A percentile compares a stretch with the other conserved stretches of the same genome.
Conservation (phyloP, 37 sponge, comb jelly and placozoan species). For the Beroe forskalii region DNA sequence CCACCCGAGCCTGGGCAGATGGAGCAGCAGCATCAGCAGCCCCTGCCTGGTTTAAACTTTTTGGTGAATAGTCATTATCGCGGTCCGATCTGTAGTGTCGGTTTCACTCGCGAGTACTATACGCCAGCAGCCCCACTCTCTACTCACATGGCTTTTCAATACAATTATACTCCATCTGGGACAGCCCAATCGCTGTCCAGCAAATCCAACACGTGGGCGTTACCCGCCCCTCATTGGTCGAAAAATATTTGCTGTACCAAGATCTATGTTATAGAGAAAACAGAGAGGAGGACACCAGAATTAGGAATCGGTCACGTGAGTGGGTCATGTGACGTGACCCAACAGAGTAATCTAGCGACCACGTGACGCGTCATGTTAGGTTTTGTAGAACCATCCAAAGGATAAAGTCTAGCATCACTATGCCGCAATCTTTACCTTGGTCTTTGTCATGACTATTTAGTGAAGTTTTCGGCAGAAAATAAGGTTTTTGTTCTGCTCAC, state of each 20-base stretch:
- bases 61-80: slow-evolving; percentile 61
- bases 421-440: too few species aligned
- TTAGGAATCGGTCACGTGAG: background rate
- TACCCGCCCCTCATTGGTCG: too few species aligned
- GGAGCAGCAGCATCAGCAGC: too few species aligned
- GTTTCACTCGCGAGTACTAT: slow-evolving; percentile 26
- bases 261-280: slow-evolving; percentile 39
- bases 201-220: background rate
- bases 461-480: too few species aligned
- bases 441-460: too few species aligned
- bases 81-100: slow-evolving; percentile 23
- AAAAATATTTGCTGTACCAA: too few species aligned
- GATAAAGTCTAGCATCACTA: background rate
- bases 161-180: slow-evolving; percentile 8
- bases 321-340: background rate
- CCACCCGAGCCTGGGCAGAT: too few species aligned
- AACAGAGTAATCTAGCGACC: background rate
- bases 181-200: too few species aligned
- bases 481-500: too few species aligned
- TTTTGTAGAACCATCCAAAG: slow-evolving; percentile 15
- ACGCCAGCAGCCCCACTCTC: slow-evolving; percentile 29
- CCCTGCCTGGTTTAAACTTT: slow-evolving; percentile 38
- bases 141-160: slow-evolving; percentile 35
- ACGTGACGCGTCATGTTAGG: background rate
- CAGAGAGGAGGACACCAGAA: slow-evolving; percentile 24